Conservation (phyloP, 2,888 invertebrate genomes). For the Sphaerophoria taeniata region DNA sequence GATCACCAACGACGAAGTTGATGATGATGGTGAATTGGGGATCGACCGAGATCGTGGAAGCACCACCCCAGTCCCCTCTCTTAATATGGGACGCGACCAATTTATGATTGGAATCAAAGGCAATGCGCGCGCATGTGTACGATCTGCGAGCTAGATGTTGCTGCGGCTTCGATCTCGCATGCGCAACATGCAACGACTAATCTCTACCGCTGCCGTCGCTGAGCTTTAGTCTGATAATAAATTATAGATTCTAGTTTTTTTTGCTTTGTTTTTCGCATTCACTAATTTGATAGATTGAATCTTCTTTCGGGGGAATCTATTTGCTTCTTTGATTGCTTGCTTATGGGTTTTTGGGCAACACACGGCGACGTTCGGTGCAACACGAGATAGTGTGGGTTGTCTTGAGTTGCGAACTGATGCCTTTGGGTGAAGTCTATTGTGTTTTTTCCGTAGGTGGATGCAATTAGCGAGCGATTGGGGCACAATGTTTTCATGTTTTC, state of each 20-base stretch:
- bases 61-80: background rate
- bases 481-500: too few species aligned
- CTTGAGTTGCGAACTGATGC: constrained; percentile 14
- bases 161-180: constrained; percentile 51
- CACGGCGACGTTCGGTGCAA: background rate
- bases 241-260: constrained; percentile 65
- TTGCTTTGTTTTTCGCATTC: constrained; percentile 36
- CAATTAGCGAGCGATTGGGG: constrained; percentile 51
- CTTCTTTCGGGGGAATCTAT: constrained; percentile 73
- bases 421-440: constrained; percentile 7
- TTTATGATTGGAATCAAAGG: constrained; percentile 74
- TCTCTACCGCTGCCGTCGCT: constrained; percentile 64
- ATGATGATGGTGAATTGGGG: constrained; percentile 6
- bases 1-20: too few species aligned
- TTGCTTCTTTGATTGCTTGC: constrained; percentile 72
- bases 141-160: constrained; percentile 43
- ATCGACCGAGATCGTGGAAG: constrained; percentile 27
- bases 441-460: constrained; percentile 61
- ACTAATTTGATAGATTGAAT: constrained; percentile 75
- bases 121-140: constrained; percentile 64
- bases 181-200: constrained; percentile 64
- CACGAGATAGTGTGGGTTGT: background rate
- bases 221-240: constrained; percentile 66
- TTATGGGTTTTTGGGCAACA: constrained; percentile 32
- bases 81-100: constrained; percentile 68